Conservation (phyloP, 2,797 vertebrate genomes). For the Ctenochaetus hawaiiensis region DNA sequence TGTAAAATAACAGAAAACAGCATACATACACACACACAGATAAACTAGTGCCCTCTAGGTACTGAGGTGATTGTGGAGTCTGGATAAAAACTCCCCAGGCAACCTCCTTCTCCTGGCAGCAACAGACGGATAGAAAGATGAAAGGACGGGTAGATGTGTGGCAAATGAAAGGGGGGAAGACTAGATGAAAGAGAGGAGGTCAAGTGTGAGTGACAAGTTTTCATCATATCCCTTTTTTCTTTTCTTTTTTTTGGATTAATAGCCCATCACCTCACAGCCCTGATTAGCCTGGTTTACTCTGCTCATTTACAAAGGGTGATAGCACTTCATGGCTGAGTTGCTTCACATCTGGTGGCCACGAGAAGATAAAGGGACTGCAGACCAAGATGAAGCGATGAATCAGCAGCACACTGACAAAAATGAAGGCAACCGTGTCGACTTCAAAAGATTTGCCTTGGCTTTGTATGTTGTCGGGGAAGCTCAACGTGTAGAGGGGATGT, state of each 20-base stretch:
- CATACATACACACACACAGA: conserved; percentile 23
- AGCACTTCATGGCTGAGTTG: conserved; percentile 42
- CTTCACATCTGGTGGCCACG: conserved; percentile 38
- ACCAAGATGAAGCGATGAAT: conserved; percentile 27
- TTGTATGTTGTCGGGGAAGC: conserved; percentile 4
- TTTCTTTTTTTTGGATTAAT: conserved; percentile 28
- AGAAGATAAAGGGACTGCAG: conserved; percentile 24
- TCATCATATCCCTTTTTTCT: conserved; percentile 34
- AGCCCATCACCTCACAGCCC: conserved; percentile 37
- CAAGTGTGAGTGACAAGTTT: conserved; percentile 52
- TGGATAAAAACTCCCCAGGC: conserved; percentile 52
- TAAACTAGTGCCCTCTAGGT: conserved; percentile 1
- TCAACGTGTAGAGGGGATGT: not conserved
- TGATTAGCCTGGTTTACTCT: conserved; percentile 49
- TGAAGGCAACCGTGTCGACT: conserved; percentile 13
- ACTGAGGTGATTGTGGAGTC: conserved; percentile 52
- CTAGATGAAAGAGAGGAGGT: conserved; percentile 62
- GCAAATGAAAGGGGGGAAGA: conserved; percentile 41
- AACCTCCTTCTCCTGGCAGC: conserved; percentile 34
- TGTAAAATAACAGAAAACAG: conserved; percentile 52
- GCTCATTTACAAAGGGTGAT: conserved; percentile 44
- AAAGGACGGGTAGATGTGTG: conserved; percentile 57
- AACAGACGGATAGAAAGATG: conserved; percentile 63
- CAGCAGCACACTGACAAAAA: conserved; percentile 18
- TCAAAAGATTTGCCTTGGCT: conserved; percentile 4